These are phyloP conservation scores for Pycnomerus fuliginosus DNA, from an alignment of 2,888 invertebrate genomes.

Conservation along the genomic window DNA sequence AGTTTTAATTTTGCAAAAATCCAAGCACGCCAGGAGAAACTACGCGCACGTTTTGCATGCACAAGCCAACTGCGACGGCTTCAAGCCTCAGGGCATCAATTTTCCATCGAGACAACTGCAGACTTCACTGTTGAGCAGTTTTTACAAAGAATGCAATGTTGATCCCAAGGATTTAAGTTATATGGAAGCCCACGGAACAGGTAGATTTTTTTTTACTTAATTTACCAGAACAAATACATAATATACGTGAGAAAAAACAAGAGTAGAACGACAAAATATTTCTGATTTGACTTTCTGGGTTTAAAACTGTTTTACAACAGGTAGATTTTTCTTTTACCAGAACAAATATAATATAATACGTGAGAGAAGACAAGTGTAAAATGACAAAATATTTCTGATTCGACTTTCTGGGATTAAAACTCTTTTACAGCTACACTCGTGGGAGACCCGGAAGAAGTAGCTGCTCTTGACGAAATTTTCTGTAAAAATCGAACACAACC, in stretches of 20 bases:
- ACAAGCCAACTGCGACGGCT: conserved; percentile 44
- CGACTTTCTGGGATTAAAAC: background rate
- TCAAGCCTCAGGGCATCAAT: conserved; percentile 42
- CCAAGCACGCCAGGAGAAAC: conserved; percentile 53
- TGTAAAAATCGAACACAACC: conserved; percentile 70
- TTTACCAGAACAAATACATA: no score
- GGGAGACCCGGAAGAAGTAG: conserved; percentile 89
- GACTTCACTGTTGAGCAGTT: conserved; percentile 60
- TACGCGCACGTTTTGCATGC: conserved; percentile 53
- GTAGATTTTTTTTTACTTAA: no score
- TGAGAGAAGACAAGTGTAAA: no score
- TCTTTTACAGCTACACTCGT: conserved; percentile 39
- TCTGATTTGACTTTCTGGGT: no score
- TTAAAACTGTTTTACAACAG: no score
- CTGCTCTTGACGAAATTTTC: conserved; percentile 77
- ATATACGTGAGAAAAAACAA: no score
- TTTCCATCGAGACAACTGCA: conserved; percentile 56
- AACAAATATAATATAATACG: no score
- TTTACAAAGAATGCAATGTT: conserved; percentile 68
- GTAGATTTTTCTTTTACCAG: no score
- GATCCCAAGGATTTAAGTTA: conserved; percentile 70
- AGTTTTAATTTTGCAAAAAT: conserved; percentile 70
- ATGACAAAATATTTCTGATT: conserved; percentile 18
- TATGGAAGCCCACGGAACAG: conserved; percentile 84
- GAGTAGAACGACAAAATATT: no score